Percentiles rank a stretch among this genome's conserved stretches.
phyloP scores from a whole-genome alignment of 2,113 vertebrate species.

The Pygathrix nemaeus region DNA sequence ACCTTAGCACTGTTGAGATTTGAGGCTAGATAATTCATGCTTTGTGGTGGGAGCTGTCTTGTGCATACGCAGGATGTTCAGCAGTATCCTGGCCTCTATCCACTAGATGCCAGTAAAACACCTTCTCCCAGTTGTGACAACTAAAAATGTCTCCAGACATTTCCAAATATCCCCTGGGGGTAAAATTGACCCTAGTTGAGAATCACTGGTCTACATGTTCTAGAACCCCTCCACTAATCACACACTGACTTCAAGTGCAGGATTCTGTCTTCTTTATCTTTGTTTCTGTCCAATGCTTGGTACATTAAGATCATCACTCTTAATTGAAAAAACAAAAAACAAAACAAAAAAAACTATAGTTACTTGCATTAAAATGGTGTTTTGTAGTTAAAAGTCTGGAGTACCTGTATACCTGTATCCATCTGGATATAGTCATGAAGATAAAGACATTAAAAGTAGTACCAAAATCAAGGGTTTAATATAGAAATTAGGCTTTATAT shows the following conservation, averaged over 20 bases:
- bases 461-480: not conserved
- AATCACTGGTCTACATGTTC: not conserved
- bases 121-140: not conserved
- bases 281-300: not conserved
- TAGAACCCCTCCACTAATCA: not conserved
- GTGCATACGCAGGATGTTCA: not conserved
- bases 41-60: not conserved
- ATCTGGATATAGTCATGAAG: not conserved
- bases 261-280: not conserved
- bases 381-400: slow-evolving; percentile 26
- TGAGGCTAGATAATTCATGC: not conserved
- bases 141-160: not conserved
- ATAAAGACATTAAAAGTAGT: not conserved
- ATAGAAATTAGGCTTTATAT: not conserved
- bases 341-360: not conserved
- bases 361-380: not conserved
- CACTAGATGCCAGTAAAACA: not conserved
- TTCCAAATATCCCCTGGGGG: not conserved
- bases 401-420: not conserved
- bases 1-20: not conserved
- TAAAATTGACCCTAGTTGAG: not conserved
- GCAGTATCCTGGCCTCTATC: not conserved
- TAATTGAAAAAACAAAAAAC: not conserved
- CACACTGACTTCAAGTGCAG: not conserved
- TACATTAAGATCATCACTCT: not conserved